Evolutionary conservation across 2,797 vertebrate species (phyloP), one percentile per base, ranked within the genome.

Genomic region (Basileuterus tristriatus): DNA sequence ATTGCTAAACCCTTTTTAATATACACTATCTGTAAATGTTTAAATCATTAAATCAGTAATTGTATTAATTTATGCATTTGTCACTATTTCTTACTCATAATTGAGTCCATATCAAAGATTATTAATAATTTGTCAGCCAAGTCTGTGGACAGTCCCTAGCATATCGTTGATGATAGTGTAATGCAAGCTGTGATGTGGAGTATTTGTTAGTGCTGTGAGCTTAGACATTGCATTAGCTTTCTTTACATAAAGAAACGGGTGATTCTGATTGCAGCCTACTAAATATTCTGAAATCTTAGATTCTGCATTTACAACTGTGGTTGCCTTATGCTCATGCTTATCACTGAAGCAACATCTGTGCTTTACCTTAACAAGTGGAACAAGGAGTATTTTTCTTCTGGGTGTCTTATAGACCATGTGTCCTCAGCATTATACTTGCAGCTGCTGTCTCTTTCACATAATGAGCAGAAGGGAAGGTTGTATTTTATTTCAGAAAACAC

Each of bases 401-500:
- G 41, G 49, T 95, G 83, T 97, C 94, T 90, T 95, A 92, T 16
- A 96, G 94, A 80, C 97, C 97, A 97, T 97, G 97, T 98, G 97
- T 97, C 97, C 90, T 88, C 78, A 93, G 94, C 92, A 96, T 97
- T 98, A 95, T 97, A 88, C 84, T 96, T 97, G 97, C 98, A 98
- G 98, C 98, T 98, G 98, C 97, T 95, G 77, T 91, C 93, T 95
- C 94, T 95, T 93, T 96, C 97, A 87, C 88, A 88, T 86, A 95
- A 97, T 96, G 71, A 96, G 86, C 96, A 97, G 92, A 96, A 97
- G 93, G 85, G 88, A 95, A 95, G 90, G 80, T 91, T 97, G 95
- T 96, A 97, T 97, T 97, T 97, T 96, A 96, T 98, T 97, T 97
- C 97, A 97, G 86, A 97, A 98, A 97, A 95, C 98, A 98, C 98